Percentiles rank a stretch among this genome's conserved stretches.
Evolutionary conservation across 1,140 invertebrate species (phyloP).

Genomic region (Hylyphantes graminicola): DNA sequence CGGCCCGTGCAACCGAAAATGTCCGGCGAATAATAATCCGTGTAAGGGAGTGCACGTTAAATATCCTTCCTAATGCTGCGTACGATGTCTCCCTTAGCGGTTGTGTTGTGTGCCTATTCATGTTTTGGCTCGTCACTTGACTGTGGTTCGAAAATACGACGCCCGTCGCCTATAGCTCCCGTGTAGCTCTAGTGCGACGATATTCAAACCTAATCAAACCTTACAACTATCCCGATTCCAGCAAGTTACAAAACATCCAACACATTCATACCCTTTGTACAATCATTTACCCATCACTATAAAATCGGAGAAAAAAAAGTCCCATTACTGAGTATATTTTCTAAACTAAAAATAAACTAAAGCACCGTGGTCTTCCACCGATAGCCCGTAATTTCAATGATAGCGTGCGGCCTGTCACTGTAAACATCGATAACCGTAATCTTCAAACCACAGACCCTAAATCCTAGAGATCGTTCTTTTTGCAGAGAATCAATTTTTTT

Average conservation of each 20-base stretch:
- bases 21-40: too few relatives aligned
- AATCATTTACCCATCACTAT: background rate
- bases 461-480: background rate
- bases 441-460: constrained; percentile 12
- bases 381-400: constrained; percentile 35
- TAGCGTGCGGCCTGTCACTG: constrained; percentile 7
- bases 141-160: too few relatives aligned
- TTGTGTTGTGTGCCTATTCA: too few relatives aligned
- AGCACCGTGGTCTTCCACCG: background rate
- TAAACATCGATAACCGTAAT: constrained; percentile 33
- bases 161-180: too few relatives aligned
- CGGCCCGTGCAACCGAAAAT: too few relatives aligned
- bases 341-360: constrained; percentile 5
- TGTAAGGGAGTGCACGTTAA: too few relatives aligned
- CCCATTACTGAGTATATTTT: background rate
- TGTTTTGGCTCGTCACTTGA: too few relatives aligned
- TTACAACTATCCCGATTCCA: background rate
- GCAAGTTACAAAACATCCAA: background rate
- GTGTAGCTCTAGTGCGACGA: too few relatives aligned
- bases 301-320: background rate
- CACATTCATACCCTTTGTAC: too few relatives aligned
- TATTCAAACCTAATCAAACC: too few relatives aligned
- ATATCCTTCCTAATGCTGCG: too few relatives aligned
- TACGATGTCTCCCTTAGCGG: too few relatives aligned
- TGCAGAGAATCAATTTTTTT: constrained; percentile 11